Evolutionary conservation across 2,888 invertebrate genomes (phyloP).

Genomic region (Agelastica alni): DNA sequence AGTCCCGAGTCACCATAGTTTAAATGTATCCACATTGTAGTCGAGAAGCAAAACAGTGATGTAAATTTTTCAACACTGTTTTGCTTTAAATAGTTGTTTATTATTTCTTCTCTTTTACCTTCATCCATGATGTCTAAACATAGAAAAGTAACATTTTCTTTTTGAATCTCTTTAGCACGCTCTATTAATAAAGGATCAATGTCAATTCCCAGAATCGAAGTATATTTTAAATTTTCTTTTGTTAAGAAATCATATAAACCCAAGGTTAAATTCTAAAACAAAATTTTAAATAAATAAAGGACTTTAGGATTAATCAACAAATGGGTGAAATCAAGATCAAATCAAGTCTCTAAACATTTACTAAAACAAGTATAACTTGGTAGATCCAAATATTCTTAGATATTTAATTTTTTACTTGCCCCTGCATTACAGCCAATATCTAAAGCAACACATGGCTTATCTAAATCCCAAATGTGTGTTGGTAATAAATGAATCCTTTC

Average conservation of each 20-base stretch:
- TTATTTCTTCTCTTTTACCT: conserved; percentile 45
- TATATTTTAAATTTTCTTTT: conserved; percentile 53
- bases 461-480: conserved; percentile 54
- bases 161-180: conserved; percentile 65
- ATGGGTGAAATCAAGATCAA: no score
- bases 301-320: no score
- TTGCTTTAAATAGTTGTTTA: conserved; percentile 59
- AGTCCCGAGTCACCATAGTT: conserved; percentile 80
- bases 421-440: conserved; percentile 82
- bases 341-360: no score
- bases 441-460: conserved; percentile 40
- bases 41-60: conserved; percentile 77
- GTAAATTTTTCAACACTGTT: conserved; percentile 63
- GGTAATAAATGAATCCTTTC: conserved; percentile 70
- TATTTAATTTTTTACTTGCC: conserved; percentile 55
- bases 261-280: conserved; percentile 67
- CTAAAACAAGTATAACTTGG: no score
- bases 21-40: conserved; percentile 90
- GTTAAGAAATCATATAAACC: conserved; percentile 62
- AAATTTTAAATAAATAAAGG: background rate
- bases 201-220: conserved; percentile 70
- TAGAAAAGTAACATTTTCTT: conserved; percentile 60
- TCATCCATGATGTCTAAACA: conserved; percentile 65
- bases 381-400: background rate
- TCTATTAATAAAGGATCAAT: conserved; percentile 72